A percentile compares a stretch with the other conserved stretches of the same genome.
Evolutionary conservation across 2,888 invertebrate species (phyloP).

Genomic region (Agriopis aurantiaria): DNA sequence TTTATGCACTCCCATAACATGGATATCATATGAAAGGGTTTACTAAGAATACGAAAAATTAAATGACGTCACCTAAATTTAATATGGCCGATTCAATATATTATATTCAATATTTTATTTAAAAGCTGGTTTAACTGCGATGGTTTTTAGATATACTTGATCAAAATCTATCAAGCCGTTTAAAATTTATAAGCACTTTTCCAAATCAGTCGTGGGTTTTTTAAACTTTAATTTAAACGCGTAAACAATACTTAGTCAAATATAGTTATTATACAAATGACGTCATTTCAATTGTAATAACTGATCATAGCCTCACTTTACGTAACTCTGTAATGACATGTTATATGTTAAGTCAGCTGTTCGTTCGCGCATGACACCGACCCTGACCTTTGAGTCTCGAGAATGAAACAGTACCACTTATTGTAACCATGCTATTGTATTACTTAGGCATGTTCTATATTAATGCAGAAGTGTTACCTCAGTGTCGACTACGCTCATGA

Average conservation of each 20-base stretch:
- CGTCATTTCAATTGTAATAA: slow-evolving; percentile 8
- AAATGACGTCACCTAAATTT: no score
- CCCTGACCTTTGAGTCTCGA: slow-evolving; percentile 67
- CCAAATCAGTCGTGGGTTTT: no score
- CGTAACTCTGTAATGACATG: slow-evolving; percentile 42
- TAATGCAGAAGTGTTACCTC: slow-evolving; percentile 13
- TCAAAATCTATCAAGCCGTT: no score
- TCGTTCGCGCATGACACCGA: slow-evolving; percentile 61
- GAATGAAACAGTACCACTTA: slow-evolving; percentile 72
- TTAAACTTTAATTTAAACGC: no score
- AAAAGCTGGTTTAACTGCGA: not conserved
- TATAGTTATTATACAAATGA: not conserved
- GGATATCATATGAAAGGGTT: no score
- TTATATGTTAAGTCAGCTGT: slow-evolving; percentile 66
- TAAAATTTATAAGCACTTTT: no score
- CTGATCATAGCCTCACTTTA: slow-evolving; percentile 24
- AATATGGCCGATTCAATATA: no score
- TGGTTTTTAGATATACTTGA: no score
- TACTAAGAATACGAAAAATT: no score
- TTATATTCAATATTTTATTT: not conserved
- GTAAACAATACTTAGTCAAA: no score
- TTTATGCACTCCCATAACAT: no score
- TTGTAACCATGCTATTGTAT: slow-evolving; percentile 53
- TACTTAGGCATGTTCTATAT: slow-evolving; percentile 11
- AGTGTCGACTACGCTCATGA: slow-evolving; percentile 7